Base-by-base conservation (phyloP, 2,888 invertebrate genomes). In the Drosophila planitibia region DNA sequence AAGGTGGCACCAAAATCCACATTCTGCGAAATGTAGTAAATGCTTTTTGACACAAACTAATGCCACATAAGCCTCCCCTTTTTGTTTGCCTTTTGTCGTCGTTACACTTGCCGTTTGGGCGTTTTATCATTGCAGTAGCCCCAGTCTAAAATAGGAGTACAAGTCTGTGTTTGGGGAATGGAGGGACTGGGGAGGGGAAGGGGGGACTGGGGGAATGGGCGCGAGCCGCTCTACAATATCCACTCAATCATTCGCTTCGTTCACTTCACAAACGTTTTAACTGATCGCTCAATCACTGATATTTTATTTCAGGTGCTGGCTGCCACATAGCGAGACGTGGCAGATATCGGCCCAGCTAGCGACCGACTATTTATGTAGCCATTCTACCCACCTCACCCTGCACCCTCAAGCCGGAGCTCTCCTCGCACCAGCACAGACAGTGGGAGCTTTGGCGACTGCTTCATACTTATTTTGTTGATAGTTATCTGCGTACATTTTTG, bases 211-310 rank as follows among this genome's bases (percentile, higher is more conserved):
- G 16, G 25, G 25, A 47, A 16, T 47, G 47, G 16, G 10, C 64
- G 76, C 66, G 79, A 73, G 81, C 76, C 82, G 83, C 70, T 81
- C 81, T 76, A 74, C 80, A 76, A 85, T 84, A 87, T 82, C 89
- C 89, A 89, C 89, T 89, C 88, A 89, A 89, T 89, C 88, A 89
- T 89, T 83, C 47, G 70, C 66, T 57, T 28, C 57, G 79, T 81
- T 79, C 86, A 79, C 82, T 85, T 84, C 82, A 79, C 70, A 66
- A 83, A 83, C 81, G 64, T 86, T 87, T 88, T 84, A 83, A 88
- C 83, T 87, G 89, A 88, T 88, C 87, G 87, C 83, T 85, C 88
- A 86, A 83, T 85, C 83, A 88, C 88, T 88, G 89, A 88, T 89
- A 89, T 72, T 76, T 79, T 22, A 49, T 58, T 61, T 61, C 65